Percentiles rank a stretch among this genome's conserved stretches.
phyloP scores from a whole-genome alignment of 2,888 invertebrate species.

The Listrodromus nycthemerus region DNA sequence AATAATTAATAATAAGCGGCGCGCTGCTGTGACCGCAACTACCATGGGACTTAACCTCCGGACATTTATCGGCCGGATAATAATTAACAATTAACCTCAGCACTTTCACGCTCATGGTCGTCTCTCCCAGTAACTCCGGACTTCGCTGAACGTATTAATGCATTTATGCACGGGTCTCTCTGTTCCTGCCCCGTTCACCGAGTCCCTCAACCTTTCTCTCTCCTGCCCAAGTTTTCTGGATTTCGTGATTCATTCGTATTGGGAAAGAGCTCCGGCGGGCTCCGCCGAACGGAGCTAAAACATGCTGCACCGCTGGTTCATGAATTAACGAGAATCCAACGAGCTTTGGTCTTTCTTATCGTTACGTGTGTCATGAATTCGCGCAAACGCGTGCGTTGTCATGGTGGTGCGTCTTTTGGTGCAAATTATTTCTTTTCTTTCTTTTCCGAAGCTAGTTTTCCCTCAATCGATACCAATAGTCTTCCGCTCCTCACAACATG shows the following conservation, averaged over 20 bases:
- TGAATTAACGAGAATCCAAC: constrained; percentile 51
- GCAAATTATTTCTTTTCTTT: neutral
- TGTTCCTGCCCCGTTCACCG: neutral
- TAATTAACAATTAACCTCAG: constrained; percentile 68
- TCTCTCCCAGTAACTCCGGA: constrained; percentile 66
- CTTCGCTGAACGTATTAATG: constrained; percentile 62
- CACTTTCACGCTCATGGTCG: constrained; percentile 60
- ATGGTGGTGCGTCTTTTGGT: too few relatives aligned
- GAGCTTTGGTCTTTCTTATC: constrained; percentile 42
- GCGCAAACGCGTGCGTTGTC: too few relatives aligned
- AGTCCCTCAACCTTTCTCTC: constrained; percentile 32
- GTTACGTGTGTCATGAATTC: constrained; percentile 32
- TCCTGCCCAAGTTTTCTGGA: constrained; percentile 9
- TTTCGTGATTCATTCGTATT: constrained; percentile 44
- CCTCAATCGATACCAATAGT: neutral
- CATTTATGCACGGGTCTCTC: constrained; percentile 35
- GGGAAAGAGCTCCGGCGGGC: constrained; percentile 30
- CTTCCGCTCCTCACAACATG: neutral
- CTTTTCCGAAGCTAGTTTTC: too few relatives aligned
- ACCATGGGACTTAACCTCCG: constrained; percentile 42
- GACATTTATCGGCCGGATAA: constrained; percentile 62
- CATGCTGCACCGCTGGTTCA: constrained; percentile 2
- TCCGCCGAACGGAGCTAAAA: constrained; percentile 24
- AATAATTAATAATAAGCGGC: constrained; percentile 63
- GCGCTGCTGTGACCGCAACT: constrained; percentile 50